These are phyloP conservation scores for Panagrolaimus sp. DNA, from an alignment of 1,140 invertebrate species.

Conservation along the genomic window DNA sequence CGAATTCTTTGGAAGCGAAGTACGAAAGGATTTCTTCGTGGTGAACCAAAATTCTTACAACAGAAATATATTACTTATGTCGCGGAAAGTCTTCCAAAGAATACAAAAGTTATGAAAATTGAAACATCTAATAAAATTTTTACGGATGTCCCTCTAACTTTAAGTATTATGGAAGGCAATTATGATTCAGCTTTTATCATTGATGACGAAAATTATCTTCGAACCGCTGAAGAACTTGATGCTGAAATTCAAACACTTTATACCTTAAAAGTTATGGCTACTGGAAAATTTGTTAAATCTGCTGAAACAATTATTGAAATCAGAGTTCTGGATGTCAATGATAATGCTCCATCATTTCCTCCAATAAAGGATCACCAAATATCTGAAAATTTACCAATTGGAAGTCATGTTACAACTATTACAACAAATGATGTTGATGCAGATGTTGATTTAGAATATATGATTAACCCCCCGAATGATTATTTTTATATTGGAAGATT, in stretches of 20 bases:
- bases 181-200: slow-evolving; percentile 35
- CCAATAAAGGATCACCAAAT: slow-evolving; percentile 15
- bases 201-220: slow-evolving; percentile 28
- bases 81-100: slow-evolving; percentile 33
- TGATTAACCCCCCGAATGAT: slow-evolving; percentile 23
- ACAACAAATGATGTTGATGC: slow-evolving; percentile 30
- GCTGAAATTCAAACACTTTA: slow-evolving; percentile 31
- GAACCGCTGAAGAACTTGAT: slow-evolving; percentile 35
- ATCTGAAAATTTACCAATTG: slow-evolving; percentile 30
- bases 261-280: slow-evolving; percentile 26
- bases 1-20: slow-evolving; percentile 34
- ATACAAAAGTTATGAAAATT: slow-evolving; percentile 15
- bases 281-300: neutral
- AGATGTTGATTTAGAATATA: slow-evolving; percentile 34
- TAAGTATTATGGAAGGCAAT: slow-evolving; percentile 35
- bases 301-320: slow-evolving; percentile 30
- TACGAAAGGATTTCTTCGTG: slow-evolving; percentile 10
- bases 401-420: slow-evolving; percentile 22
- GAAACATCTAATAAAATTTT: slow-evolving; percentile 6
- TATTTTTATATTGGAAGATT: slow-evolving; percentile 34
- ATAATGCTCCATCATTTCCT: slow-evolving; percentile 38
- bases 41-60: slow-evolving; percentile 22
- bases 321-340: slow-evolving; percentile 32
- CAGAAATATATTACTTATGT: slow-evolving; percentile 29
- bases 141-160: neutral